Evolutionary conservation across 1,140 invertebrate species (phyloP), one percentile per base, ranked within the genome.

Genomic region (Limonius californicus): DNA sequence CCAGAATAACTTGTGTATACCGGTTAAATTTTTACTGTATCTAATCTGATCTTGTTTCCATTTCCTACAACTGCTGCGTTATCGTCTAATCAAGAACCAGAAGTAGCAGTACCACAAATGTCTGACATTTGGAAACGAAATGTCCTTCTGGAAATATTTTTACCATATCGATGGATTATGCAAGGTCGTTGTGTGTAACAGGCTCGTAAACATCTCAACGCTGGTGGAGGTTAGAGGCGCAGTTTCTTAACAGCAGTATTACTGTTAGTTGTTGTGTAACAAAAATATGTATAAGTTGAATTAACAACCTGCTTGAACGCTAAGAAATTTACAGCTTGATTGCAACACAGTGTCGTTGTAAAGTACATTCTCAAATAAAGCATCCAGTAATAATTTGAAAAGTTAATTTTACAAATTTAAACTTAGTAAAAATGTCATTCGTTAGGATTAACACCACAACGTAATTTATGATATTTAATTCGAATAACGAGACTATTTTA

Each of bases 131-230:
- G 35, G n/a, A 50, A 50, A 18, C 45, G 15, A 16, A 9, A 39
- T 39, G 45, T 50, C 45, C 45, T 50, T 50, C 45, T 50, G 14
- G 18, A n/a, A 50, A 50, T 50, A 50, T 50, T 50, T 50, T 50
- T 50, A 50, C 45, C 45, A 50, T 50, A 50, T 50, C 45, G 45
- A 50, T 50, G 45, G 45, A 50, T 50, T 50, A 50, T 50, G 45
- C 45, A 50, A 50, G 45, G 45, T 50, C 45, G 45, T 18, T 50
- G 45, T 50, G 14, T 50, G 45, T 50, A 50, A 50, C 45, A 50
- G 20, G 45, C 45, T 50, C 45, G 15, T 50, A 50, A 50, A 50
- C 45, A 50, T 50, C 45, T 50, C 45, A 50, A 50, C 20, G 45
- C 3, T 45, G 15, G 16, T 50, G 45, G 45, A 50, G 45, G 45